phyloP scores from a whole-genome alignment of 2,797 vertebrate genomes.

The Coracias cyanogaster region DNA sequence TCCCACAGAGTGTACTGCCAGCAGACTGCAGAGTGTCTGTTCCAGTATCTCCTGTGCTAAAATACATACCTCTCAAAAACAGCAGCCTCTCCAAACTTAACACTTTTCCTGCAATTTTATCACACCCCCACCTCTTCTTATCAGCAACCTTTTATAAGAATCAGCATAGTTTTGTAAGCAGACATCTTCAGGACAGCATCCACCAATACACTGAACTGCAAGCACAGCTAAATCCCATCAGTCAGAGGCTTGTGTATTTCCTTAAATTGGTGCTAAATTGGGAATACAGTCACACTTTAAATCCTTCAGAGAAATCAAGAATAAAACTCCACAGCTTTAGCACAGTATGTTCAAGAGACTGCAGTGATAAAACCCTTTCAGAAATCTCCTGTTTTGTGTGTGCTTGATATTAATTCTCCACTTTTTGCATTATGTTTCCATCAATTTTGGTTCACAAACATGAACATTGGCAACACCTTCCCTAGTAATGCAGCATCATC shows the following conservation, averaged over 20 bases:
- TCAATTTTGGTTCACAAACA: not conserved
- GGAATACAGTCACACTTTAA: not conserved
- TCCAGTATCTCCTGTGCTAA: not conserved
- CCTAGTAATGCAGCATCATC: not conserved
- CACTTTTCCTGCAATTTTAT: not conserved
- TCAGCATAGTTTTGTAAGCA: not conserved
- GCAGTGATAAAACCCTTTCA: not conserved
- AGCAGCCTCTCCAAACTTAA: accelerated
- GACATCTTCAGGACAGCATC: not conserved
- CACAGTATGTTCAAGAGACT: not conserved
- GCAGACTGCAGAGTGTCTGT: not conserved
- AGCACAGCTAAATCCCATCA: not conserved
- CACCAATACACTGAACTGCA: not conserved
- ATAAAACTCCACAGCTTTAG: not conserved
- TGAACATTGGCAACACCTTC: not conserved
- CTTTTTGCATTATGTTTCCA: not conserved
- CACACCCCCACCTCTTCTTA: not conserved
- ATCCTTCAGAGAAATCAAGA: not conserved
- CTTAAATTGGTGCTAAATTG: not conserved
- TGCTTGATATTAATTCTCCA: not conserved
- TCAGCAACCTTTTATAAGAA: not conserved
- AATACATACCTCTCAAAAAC: not conserved
- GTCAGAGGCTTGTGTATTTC: not conserved
- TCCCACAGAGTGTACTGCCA: not conserved
- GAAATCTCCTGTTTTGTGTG: not conserved